These are phyloP conservation scores for Nesoenas mayeri DNA, from an alignment of 2,113 vertebrate species.

Conservation along the genomic window DNA sequence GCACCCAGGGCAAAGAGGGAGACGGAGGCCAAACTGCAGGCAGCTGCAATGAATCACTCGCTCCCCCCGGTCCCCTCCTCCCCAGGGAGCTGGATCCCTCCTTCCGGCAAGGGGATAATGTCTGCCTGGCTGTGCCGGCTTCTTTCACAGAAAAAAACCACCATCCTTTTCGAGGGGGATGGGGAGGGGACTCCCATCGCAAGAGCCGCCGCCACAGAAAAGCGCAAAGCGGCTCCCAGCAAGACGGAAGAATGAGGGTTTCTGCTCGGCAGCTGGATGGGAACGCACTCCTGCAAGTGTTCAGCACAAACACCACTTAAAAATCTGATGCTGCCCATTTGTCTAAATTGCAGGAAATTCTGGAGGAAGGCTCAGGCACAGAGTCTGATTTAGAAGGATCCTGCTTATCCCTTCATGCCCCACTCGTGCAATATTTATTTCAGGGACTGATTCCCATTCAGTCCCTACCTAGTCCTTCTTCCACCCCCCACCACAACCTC, in stretches of 20 bases:
- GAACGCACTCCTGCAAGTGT: neutral
- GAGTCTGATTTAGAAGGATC: neutral
- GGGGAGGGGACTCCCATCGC: neutral
- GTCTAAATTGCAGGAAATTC: slow-evolving; percentile 9
- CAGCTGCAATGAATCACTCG: slow-evolving; percentile 64
- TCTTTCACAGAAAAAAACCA: slow-evolving; percentile 4
- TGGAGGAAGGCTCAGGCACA: neutral
- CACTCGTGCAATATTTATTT: neutral
- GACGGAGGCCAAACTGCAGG: slow-evolving; percentile 52
- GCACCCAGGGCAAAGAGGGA: slow-evolving; percentile 65
- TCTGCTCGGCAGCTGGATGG: slow-evolving; percentile 27
- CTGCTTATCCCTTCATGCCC: neutral
- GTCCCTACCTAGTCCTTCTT: neutral
- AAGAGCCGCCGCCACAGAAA: slow-evolving; percentile 18
- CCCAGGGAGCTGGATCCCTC: slow-evolving; percentile 54
- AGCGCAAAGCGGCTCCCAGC: neutral
- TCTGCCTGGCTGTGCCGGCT: neutral
- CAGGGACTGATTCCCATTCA: neutral
- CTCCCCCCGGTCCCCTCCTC: slow-evolving; percentile 9
- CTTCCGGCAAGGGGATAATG: slow-evolving; percentile 63
- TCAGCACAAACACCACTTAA: slow-evolving; percentile 9
- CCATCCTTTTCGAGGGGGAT: neutral
- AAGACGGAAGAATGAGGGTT: neutral
- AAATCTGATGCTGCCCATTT: neutral
- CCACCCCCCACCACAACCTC: neutral